A percentile compares a stretch with the other conserved stretches of the same genome.
Evolutionary conservation across 2,797 vertebrate genomes (phyloP).

Genomic region (Melanotaenia trifasciata): DNA sequence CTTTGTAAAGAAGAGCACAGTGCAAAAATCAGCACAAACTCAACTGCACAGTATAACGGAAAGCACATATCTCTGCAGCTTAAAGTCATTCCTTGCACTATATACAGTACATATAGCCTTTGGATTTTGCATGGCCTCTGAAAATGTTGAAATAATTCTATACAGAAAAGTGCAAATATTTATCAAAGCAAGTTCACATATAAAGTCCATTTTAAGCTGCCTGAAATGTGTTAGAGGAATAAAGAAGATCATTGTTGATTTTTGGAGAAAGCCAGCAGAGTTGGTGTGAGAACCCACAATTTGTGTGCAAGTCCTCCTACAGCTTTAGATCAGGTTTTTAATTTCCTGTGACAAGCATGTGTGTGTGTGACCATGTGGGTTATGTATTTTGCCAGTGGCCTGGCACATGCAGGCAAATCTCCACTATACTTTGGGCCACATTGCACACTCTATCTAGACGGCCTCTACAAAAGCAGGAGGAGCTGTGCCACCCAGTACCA

Average conservation of each 20-base stretch:
- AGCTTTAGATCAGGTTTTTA: conserved; percentile 52
- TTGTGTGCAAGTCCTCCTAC: conserved; percentile 1
- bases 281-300: conserved; percentile 16
- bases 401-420: conserved; percentile 57
- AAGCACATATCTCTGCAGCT: conserved; percentile 42
- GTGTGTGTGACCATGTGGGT: conserved; percentile 25
- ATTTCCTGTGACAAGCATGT: conserved; percentile 58
- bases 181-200: conserved; percentile 16
- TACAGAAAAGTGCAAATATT: conserved; percentile 24
- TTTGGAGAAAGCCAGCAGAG: conserved; percentile 5
- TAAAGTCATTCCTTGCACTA: not conserved
- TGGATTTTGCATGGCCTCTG: conserved; percentile 32
- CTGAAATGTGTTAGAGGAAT: conserved; percentile 16
- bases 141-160: conserved; percentile 32
- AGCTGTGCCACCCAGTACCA: conserved; percentile 28
- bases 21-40: conserved; percentile 9
- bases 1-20: conserved; percentile 8
- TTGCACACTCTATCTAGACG: conserved; percentile 25
- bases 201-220: conserved; percentile 25
- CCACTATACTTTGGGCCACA: conserved; percentile 54
- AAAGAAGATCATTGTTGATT: not conserved
- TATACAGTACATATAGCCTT: conserved; percentile 29
- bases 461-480: conserved; percentile 38
- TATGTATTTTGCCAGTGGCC: conserved; percentile 40
- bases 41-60: conserved; percentile 34